Evolutionary conservation across 2,113 vertebrate genomes (phyloP), one percentile per base, ranked within the genome.

Genomic region (Cebus imitator): DNA sequence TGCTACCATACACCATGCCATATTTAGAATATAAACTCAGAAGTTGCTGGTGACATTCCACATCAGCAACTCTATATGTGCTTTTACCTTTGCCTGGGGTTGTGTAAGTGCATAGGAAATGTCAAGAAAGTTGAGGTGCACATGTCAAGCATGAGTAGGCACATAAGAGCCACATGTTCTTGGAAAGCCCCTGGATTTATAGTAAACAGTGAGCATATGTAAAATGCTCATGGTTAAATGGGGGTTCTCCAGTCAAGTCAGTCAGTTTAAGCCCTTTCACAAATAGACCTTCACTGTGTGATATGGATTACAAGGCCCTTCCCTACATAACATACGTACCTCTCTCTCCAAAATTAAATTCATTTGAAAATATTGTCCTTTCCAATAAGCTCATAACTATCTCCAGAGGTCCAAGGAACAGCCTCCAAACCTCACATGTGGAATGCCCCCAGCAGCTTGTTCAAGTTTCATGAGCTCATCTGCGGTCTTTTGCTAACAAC

Each of bases 401-500:
- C 5, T 64, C 27, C 45, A 84, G 79, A 93, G 37, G 18, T 76
- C 68, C 1, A 0, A 7, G 20, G 76, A 58, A 43, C 11, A 57
- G 43, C 43, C 85, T 78, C 92, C 50, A 91, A 76, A 83, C 43
- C 30, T 35, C 87, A 96, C 80, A 96, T 1, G 5, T 95, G 83
- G 94, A 97, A 78, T 40, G 52, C 16, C 96, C 84, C 91, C 87
- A 96, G 25, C 1, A 95, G 79, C 73, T 72, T 89, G 89, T 94
- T 92, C 13, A 7, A 97, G 25, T 93, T 88, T 57, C 58, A 40
- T 45, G 25, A 89, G 48, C 78, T 96, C 94, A 94, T 89, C 83
- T 97, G 88, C 86, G 94, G 88, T 90, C 84, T 98, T 97, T 93
- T 95, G 89, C 97, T 98, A 94, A 95, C 66, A 93, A 88, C 78